Evolutionary conservation across 1,140 invertebrate genomes (phyloP).

Genomic region (Eulimnadia texana): DNA sequence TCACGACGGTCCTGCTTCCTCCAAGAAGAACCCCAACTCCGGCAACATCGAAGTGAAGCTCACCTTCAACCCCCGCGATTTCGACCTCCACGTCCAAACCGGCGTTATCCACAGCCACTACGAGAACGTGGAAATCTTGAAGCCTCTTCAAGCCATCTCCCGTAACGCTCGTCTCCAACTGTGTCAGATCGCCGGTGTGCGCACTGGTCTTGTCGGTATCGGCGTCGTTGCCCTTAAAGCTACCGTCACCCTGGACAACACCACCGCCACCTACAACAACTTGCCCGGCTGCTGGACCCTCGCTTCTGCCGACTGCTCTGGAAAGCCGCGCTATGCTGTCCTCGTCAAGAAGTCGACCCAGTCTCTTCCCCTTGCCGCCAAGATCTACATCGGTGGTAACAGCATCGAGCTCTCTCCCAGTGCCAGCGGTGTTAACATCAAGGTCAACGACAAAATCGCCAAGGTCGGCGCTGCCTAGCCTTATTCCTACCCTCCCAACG

Average conservation of each 20-base stretch:
- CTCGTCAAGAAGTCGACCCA: constrained; percentile 17
- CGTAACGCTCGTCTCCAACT: constrained; percentile 15
- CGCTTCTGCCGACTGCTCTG: constrained; percentile 16
- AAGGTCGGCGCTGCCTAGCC: constrained; percentile 11
- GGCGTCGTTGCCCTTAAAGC: constrained; percentile 16
- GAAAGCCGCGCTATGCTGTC: constrained; percentile 18
- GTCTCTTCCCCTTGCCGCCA: constrained; percentile 15
- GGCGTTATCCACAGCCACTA: constrained; percentile 18
- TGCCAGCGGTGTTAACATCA: constrained; percentile 9
- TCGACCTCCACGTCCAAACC: constrained; percentile 19
- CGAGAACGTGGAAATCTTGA: constrained; percentile 16
- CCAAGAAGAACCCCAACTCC: constrained; percentile 12
- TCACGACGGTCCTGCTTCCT: constrained; percentile 12
- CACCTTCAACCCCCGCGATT: constrained; percentile 16
- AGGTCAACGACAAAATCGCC: constrained; percentile 17
- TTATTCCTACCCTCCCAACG: constrained; percentile 5
- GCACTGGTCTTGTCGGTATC: constrained; percentile 13
- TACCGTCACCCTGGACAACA: constrained; percentile 18
- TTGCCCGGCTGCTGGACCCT: constrained; percentile 19
- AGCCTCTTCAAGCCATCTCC: background rate
- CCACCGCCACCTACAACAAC: constrained; percentile 14
- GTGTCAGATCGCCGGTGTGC: constrained; percentile 6
- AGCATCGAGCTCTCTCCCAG: constrained; percentile 16
- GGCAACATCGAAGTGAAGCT: constrained; percentile 14
- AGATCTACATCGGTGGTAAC: constrained; percentile 19